Percentiles rank a stretch among this genome's conserved stretches.
Evolutionary conservation across 2,113 vertebrate species (phyloP).

Genomic region (Tretioscincus oriximinensis): DNA sequence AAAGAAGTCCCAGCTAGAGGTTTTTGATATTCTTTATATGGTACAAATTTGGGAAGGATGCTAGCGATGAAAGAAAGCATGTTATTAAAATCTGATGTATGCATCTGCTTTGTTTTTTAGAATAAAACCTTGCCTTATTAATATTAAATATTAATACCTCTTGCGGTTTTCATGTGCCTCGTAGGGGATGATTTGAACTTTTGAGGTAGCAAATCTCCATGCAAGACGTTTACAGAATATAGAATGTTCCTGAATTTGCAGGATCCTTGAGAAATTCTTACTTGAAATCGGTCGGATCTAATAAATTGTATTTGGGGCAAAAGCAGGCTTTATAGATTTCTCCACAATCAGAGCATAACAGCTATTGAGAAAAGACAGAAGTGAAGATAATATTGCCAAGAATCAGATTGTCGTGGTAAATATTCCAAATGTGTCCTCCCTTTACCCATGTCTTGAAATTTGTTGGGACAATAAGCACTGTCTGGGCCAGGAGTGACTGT

Average conservation of each 20-base stretch:
- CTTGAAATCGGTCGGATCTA: neutral
- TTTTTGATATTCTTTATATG: neutral
- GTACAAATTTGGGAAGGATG: neutral
- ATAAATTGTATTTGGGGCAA: neutral
- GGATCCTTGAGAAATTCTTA: neutral
- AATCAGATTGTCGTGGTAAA: neutral
- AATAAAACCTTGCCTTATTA: neutral
- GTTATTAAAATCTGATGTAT: neutral
- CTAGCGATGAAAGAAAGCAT: neutral
- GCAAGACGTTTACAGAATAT: neutral
- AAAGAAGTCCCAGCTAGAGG: neutral
- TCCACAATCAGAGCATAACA: neutral
- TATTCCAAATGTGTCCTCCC: neutral
- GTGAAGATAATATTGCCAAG: neutral
- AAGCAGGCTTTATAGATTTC: fast-evolving
- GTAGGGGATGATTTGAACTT: neutral
- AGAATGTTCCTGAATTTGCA: neutral
- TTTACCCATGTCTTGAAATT: neutral
- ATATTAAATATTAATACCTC: neutral
- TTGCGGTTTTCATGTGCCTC: neutral
- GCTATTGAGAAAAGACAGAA: neutral
- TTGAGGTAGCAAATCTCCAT: neutral
- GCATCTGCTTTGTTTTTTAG: neutral
- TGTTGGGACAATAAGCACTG: neutral
- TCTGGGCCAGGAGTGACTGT: neutral